Percentiles rank a stretch among this genome's conserved stretches.
These are phyloP conservation scores for Neodiprion fabricii DNA, from an alignment of 1,140 invertebrate species.

Conservation along the genomic window DNA sequence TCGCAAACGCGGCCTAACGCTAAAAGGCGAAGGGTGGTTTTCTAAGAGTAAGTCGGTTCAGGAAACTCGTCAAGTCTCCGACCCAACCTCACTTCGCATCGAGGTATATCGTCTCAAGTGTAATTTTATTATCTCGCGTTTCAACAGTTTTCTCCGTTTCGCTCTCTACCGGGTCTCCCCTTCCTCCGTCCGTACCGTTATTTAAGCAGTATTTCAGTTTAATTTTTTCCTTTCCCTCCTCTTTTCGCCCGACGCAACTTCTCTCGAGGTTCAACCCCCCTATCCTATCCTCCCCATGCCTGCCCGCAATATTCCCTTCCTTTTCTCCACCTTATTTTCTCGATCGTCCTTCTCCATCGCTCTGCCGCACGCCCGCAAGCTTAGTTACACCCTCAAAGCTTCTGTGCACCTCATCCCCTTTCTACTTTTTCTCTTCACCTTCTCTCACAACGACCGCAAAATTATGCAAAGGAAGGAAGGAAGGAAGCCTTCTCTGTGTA, in stretches of 20 bases:
- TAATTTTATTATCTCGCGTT: constrained; percentile 48
- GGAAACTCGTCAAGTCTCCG: background rate
- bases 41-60: background rate
- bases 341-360: background rate
- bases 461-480: constrained; percentile 45
- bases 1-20: constrained; percentile 45
- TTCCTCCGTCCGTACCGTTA: constrained; percentile 34
- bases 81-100: constrained; percentile 4
- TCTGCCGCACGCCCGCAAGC: background rate
- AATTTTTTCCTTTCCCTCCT: constrained; percentile 25
- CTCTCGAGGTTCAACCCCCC: background rate
- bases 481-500: background rate
- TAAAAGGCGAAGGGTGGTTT: background rate
- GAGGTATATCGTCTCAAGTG: constrained; percentile 34
- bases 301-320: constrained; percentile 8
- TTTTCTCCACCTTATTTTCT: background rate
- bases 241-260: constrained; percentile 12
- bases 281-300: constrained; percentile 21
- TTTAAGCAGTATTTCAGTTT: constrained; percentile 44
- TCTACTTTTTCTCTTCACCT: constrained; percentile 8
- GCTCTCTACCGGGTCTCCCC: constrained; percentile 11
- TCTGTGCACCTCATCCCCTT: background rate
- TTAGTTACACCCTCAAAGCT: background rate
- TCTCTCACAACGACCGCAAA: constrained; percentile 31
- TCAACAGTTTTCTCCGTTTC: constrained; percentile 21